Evolutionary conservation across 2,888 invertebrate species (phyloP).

Genomic region (Platycheirus albimanus): DNA sequence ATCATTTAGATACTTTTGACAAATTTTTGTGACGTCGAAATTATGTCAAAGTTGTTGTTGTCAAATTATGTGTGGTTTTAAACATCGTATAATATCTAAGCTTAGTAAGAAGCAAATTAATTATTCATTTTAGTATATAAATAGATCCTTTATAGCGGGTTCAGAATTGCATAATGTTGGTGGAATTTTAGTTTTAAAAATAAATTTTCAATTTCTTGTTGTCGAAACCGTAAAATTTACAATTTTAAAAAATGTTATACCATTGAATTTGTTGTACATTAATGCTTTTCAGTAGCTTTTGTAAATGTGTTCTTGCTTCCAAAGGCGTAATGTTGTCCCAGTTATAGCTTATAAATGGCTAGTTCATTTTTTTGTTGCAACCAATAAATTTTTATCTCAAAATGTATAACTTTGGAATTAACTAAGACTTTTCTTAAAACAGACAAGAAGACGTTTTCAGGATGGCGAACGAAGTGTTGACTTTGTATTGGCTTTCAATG

Average conservation of each 20-base stretch:
- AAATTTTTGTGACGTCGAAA: no score
- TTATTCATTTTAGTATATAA: no score
- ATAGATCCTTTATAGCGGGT: no score
- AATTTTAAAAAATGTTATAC: background rate
- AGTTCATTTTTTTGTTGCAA: constrained; percentile 22
- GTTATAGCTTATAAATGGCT: constrained; percentile 61
- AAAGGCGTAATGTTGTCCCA: constrained; percentile 10
- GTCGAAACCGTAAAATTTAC: no score
- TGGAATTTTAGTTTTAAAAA: no score
- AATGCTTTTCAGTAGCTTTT: constrained; percentile 21
- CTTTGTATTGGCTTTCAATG: constrained; percentile 86
- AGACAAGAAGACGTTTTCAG: constrained; percentile 84
- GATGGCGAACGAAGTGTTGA: constrained; percentile 84
- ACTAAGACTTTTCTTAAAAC: constrained; percentile 67
- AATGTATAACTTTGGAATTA: background rate
- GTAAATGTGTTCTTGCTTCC: constrained; percentile 33
- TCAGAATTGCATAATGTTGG: no score
- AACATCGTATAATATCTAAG: no score
- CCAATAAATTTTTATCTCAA: constrained; percentile 15
- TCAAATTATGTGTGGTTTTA: no score
- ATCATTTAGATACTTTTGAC: no score
- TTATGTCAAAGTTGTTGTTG: no score
- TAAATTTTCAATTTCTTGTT: no score
- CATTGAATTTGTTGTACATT: background rate
- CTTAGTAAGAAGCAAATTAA: no score